Conservation (phyloP, 2,888 invertebrate genomes). For the Agrochola litura region DNA sequence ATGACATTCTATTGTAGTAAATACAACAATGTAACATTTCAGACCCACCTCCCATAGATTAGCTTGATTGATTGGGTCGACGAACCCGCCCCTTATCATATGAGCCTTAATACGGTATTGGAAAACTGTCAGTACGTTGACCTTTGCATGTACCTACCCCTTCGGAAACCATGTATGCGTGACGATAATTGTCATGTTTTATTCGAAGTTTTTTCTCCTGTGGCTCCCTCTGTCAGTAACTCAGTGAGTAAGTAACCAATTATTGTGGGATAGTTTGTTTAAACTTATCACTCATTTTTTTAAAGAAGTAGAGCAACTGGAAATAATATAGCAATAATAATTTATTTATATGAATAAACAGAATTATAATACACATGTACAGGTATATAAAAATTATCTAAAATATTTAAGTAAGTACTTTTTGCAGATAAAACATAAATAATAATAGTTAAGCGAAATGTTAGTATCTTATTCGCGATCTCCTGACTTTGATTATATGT, state of each 20-base stretch:
- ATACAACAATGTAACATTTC: not conserved
- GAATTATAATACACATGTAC: no score
- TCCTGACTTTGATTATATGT: no score
- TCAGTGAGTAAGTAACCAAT: conserved; percentile 4
- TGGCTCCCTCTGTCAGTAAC: not conserved
- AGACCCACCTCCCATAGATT: not conserved
- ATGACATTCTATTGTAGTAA: not conserved
- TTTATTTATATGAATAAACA: no score
- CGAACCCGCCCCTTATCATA: conserved; percentile 22
- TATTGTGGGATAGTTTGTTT: not conserved
- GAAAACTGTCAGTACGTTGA: conserved; percentile 34
- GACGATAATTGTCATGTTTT: conserved; percentile 35
- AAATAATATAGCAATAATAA: no score
- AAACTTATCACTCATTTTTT: not conserved
- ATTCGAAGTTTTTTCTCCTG: conserved; percentile 11
- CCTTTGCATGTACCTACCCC: conserved; percentile 33
- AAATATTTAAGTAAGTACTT: no score
- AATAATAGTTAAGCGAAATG: no score
- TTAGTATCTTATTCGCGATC: no score
- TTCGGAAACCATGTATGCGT: conserved; percentile 38
- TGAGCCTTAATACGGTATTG: conserved; percentile 13
- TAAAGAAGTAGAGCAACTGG: not conserved
- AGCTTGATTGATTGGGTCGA: conserved; percentile 45
- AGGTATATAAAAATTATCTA: no score
- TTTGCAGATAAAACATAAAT: no score